Percentiles rank a stretch among this genome's conserved stretches.
Conservation (phyloP, 2,113 vertebrate species). For the Rallus limicola region DNA sequence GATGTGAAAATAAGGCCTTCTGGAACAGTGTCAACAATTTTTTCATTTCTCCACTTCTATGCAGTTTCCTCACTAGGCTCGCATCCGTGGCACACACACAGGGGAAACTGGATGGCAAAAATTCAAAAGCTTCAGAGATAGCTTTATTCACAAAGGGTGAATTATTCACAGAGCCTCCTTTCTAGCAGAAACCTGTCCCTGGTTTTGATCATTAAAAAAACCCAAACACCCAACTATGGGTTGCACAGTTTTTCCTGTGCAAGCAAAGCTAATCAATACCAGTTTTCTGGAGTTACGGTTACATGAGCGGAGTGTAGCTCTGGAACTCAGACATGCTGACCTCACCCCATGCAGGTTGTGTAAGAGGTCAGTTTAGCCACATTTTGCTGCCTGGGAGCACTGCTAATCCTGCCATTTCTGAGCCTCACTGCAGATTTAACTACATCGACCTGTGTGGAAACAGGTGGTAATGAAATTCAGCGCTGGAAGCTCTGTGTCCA, state of each 20-base stretch:
- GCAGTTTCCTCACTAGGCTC: background rate
- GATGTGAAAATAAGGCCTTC: background rate
- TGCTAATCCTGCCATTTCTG: background rate
- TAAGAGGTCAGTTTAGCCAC: background rate
- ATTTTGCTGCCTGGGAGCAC: background rate
- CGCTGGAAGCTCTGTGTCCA: background rate
- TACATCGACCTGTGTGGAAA: background rate
- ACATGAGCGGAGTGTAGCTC: background rate
- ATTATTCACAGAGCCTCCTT: background rate
- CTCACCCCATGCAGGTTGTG: accelerated
- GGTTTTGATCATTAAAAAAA: background rate
- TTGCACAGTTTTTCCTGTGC: background rate
- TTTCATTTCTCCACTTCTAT: background rate
- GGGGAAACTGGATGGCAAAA: background rate
- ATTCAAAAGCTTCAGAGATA: background rate
- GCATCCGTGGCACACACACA: background rate
- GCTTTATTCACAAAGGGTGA: background rate
- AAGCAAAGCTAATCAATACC: background rate
- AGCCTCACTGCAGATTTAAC: background rate
- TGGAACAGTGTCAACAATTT: background rate
- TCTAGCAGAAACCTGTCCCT: background rate
- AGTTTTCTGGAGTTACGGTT: background rate
- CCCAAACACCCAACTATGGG: background rate
- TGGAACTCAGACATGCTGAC: background rate
- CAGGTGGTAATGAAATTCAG: accelerated